phyloP scores from a whole-genome alignment of 2,797 vertebrate genomes.

The Sarcoramphus papa region DNA sequence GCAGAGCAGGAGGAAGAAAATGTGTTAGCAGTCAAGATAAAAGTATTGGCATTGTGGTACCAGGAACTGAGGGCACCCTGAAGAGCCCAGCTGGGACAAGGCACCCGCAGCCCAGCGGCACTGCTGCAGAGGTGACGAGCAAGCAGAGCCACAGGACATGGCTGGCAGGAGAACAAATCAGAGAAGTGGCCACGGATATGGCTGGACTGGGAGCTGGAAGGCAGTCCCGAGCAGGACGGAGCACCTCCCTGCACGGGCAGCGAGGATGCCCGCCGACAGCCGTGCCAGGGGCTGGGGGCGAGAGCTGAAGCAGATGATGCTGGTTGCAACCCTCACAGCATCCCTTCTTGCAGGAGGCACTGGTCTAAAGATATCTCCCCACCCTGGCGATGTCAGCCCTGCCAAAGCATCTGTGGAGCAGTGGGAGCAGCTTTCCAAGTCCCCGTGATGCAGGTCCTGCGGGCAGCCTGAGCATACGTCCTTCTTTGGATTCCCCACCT shows the following conservation, averaged over 20 bases:
- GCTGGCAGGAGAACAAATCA: neutral
- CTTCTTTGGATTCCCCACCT: neutral
- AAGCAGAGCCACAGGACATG: accelerated
- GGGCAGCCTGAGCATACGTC: neutral
- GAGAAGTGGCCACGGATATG: neutral
- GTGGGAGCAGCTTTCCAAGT: accelerated
- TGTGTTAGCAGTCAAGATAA: neutral
- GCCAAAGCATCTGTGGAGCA: accelerated
- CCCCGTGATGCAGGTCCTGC: neutral
- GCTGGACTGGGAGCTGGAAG: neutral
- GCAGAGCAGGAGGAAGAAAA: neutral
- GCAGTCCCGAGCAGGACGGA: neutral
- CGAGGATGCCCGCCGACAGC: neutral
- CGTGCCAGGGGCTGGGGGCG: neutral
- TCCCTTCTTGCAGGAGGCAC: neutral
- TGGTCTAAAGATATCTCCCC: neutral
- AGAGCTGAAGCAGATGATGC: neutral
- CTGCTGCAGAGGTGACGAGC: neutral
- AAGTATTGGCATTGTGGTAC: neutral
- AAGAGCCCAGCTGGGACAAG: neutral
- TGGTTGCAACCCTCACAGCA: neutral
- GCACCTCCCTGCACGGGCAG: neutral
- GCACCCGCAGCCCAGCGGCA: neutral
- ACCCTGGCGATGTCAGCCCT: neutral
- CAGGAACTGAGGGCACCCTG: accelerated